Evolutionary conservation across 37 sponge, comb jelly and placozoan species (phyloP).

Genomic region (Corticium candelabrum): DNA sequence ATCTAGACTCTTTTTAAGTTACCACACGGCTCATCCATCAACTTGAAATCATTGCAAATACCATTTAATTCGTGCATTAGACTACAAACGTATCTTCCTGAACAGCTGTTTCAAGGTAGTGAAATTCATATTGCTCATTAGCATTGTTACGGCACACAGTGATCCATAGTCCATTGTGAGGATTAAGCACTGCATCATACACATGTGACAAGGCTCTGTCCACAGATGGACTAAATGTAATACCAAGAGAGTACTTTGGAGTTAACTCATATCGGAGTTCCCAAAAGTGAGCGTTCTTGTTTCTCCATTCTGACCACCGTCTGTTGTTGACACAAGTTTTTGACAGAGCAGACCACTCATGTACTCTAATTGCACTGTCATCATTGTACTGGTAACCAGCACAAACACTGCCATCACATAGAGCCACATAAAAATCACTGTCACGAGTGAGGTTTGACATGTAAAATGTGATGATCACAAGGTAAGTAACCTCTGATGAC

Average conservation of each 20-base stretch:
- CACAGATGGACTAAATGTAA: background rate
- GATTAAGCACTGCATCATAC: background rate
- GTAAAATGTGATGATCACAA: background rate
- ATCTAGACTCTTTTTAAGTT: no score
- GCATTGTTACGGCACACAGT: background rate
- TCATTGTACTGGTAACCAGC: background rate
- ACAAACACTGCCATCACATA: background rate
- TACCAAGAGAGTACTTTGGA: background rate
- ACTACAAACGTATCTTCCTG: background rate
- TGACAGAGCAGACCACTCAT: background rate
- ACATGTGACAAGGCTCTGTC: background rate
- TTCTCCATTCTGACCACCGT: background rate
- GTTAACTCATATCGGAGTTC: background rate
- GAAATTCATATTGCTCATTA: background rate
- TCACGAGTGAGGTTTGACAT: background rate
- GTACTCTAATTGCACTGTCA: background rate
- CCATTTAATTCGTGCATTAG: no score
- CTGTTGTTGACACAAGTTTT: background rate
- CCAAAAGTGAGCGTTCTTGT: background rate
- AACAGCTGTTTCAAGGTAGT: background rate
- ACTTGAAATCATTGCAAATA: no score
- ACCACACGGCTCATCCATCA: no score
- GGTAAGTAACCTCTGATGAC: background rate
- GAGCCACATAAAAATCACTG: background rate
- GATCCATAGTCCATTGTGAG: background rate